Evolutionary conservation across 2,113 vertebrate species (phyloP), one percentile per base, ranked within the genome.

Genomic region (Mustela lutreola): DNA sequence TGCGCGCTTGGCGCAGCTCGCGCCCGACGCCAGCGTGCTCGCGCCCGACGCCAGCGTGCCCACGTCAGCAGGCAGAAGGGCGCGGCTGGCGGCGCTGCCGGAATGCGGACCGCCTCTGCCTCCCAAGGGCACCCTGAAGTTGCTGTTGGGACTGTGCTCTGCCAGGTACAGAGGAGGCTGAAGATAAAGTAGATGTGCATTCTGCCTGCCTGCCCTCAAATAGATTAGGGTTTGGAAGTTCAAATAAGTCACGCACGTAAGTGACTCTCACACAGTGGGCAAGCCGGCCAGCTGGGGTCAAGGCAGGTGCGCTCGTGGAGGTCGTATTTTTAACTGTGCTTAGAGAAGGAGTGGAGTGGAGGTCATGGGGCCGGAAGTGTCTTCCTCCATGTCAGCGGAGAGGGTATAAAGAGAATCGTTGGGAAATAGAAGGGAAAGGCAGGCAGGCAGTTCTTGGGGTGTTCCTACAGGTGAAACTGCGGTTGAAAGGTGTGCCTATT

Each of bases 11-110:
- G 62, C 71, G 4, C 0, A 19, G 62, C 48, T 45, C 11, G 1
- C 0, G 7, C 18, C 22, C 12, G 7, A 8, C 1, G n/a, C 70
- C 19, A 0, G 3, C 12, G 4, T 2, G 62, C 48, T 42, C 11
- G 1, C 0, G 7, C 18, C 22, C 12, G 7, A 8, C 1, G n/a
- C 70, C 19, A 0, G 3, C 12, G 4, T 2, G 75, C 42, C 14
- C 11, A 14, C 7, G 1, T 39, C 36, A 21, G 75, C 7, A 36
- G 70, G n/a, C 45, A 22, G 84, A 58, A 60, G 36, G 58, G 42
- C 0, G 11, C 1, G 0, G 67, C 5, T 81, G 45, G 15, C 10
- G 10, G 76, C 0, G 0, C 36, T 5, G 22, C 58, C 1, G n/a
- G 31, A 31, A 36, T 39, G 22, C 22, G 6, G 36, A 11, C 36